phyloP scores from a whole-genome alignment of 2,113 vertebrate species.

The Epinephelus lanceolatus region DNA sequence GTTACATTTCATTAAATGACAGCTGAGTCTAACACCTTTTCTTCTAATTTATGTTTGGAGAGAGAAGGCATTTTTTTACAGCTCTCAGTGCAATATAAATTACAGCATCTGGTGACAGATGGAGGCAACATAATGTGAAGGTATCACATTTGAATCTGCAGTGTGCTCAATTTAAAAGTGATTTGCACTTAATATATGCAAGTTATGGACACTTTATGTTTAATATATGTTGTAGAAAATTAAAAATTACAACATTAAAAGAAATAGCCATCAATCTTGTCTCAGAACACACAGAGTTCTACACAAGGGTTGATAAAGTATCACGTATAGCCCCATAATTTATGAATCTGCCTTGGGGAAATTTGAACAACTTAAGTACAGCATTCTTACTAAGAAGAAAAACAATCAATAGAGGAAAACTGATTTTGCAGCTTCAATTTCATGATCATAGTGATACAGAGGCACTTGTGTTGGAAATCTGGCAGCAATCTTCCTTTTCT shows the following conservation, averaged over 20 bases:
- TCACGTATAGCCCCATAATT: neutral
- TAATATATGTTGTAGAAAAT: constrained; percentile 19
- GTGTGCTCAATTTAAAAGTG: constrained; percentile 13
- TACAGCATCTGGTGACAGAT: constrained; percentile 59
- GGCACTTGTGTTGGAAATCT: constrained; percentile 61
- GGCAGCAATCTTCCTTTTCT: constrained; percentile 71
- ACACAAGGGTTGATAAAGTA: neutral
- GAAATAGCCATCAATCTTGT: constrained; percentile 7
- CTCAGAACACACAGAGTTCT: neutral
- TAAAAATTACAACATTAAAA: constrained; percentile 1
- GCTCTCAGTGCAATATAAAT: constrained; percentile 45
- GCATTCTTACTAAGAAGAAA: constrained; percentile 28
- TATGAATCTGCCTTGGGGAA: constrained; percentile 7
- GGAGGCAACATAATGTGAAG: constrained; percentile 45
- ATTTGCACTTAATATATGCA: neutral
- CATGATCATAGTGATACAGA: constrained; percentile 48
- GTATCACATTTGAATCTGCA: constrained; percentile 5
- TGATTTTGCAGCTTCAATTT: constrained; percentile 53
- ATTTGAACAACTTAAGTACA: constrained; percentile 39
- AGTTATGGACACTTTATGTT: constrained; percentile 1
- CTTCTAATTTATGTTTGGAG: constrained; percentile 44
- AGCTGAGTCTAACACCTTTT: constrained; percentile 56
- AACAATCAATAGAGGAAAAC: constrained; percentile 48
- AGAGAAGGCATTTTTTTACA: constrained; percentile 24
- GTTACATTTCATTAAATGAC: constrained; percentile 54